phyloP scores from a whole-genome alignment of 1,140 invertebrate genomes.

The Platorchestia sp. region DNA sequence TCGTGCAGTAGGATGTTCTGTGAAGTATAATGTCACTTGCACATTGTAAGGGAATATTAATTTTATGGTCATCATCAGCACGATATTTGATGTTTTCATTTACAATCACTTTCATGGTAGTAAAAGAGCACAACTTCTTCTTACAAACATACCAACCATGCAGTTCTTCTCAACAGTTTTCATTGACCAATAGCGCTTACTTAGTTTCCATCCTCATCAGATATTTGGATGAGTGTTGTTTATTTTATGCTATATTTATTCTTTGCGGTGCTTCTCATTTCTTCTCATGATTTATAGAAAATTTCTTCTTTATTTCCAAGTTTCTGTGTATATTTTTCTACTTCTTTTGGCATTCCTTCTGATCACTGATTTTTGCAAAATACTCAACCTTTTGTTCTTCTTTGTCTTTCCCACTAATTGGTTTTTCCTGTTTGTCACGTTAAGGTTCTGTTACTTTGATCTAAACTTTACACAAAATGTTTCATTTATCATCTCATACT shows the following conservation, averaged over 20 bases:
- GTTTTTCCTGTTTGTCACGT: background rate
- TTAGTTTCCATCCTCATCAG: background rate
- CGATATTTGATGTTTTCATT: background rate
- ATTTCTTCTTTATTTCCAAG: background rate
- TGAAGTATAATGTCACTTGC: conserved; percentile 1
- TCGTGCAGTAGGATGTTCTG: background rate
- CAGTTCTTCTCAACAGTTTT: background rate
- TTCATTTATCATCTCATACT: background rate
- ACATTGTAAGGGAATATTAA: background rate
- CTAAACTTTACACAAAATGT: background rate
- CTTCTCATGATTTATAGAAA: background rate
- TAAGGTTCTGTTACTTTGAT: background rate
- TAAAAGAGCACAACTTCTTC: background rate
- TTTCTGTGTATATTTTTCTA: background rate
- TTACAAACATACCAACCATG: background rate
- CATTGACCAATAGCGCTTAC: background rate
- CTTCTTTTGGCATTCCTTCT: background rate
- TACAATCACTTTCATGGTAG: background rate
- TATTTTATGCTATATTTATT: background rate
- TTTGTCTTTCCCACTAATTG: background rate
- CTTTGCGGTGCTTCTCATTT: background rate
- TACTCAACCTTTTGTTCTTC: background rate
- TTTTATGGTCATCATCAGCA: background rate
- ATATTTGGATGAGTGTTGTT: background rate
- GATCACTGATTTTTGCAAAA: background rate